phyloP scores from a whole-genome alignment of 2,113 vertebrate genomes.

The Trochalopteron elliotii region DNA sequence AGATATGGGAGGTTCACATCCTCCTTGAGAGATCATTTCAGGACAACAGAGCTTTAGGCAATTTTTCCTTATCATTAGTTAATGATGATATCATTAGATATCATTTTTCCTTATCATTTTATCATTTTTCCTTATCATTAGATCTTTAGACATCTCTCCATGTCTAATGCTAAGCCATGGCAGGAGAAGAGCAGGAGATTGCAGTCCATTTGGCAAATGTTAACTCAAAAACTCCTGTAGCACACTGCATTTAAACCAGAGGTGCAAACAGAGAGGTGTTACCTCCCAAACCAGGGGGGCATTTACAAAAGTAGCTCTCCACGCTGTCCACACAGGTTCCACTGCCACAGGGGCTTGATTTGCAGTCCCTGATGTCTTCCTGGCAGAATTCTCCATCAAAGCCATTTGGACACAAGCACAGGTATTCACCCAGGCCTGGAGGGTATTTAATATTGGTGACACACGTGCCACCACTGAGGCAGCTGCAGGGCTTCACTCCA shows the following conservation, averaged over 20 bases:
- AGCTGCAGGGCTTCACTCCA: slow-evolving; percentile 75
- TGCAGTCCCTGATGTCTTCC: slow-evolving; percentile 64
- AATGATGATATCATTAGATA: too few species aligned
- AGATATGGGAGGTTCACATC: neutral
- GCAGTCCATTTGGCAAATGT: neutral
- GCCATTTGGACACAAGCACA: slow-evolving; percentile 77
- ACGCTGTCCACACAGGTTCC: neutral
- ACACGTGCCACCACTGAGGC: slow-evolving; percentile 71
- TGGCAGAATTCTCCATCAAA: slow-evolving; percentile 73
- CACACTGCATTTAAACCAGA: neutral
- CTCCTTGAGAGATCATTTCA: neutral
- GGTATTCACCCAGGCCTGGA: slow-evolving; percentile 79
- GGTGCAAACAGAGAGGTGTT: neutral
- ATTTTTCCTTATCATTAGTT: neutral
- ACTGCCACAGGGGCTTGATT: neutral
- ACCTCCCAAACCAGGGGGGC: slow-evolving; percentile 48
- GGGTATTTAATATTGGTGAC: slow-evolving; percentile 78
- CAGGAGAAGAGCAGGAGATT: neutral
- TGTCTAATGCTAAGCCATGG: neutral
- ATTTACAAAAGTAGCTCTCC: slow-evolving; percentile 22
- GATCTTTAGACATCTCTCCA: neutral
- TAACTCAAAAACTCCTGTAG: neutral
- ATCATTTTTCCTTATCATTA: neutral
- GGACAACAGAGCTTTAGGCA: neutral
- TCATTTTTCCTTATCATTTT: neutral